A percentile compares a stretch with the other conserved stretches of the same genome.
phyloP scores from a whole-genome alignment of 2,797 vertebrate species.

The Centroberyx gerrardi region DNA sequence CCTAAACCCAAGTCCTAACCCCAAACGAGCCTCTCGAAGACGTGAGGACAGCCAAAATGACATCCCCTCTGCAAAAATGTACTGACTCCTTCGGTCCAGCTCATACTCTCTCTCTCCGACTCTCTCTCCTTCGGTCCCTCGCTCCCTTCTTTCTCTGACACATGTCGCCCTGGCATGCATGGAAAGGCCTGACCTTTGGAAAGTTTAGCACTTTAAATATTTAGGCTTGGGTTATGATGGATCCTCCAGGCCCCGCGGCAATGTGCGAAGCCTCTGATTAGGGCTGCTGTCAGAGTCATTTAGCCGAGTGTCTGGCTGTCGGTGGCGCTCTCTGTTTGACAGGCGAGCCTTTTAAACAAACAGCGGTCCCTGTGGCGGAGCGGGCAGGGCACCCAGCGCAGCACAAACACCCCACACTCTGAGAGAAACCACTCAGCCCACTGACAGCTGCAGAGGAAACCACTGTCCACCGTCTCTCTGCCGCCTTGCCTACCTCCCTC shows the following conservation, averaged over 20 bases:
- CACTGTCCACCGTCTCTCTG: constrained; percentile 65
- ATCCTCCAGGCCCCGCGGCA: constrained; percentile 86
- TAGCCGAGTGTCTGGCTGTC: constrained; percentile 83
- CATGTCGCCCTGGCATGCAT: constrained; percentile 82
- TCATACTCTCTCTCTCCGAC: constrained; percentile 36
- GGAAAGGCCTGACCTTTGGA: constrained; percentile 89
- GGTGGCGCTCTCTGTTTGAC: constrained; percentile 87
- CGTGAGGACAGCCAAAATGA: constrained; percentile 5
- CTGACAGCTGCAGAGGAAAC: constrained; percentile 82
- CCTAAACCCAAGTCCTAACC: constrained; percentile 19
- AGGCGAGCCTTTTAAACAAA: constrained; percentile 89
- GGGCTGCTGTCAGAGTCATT: constrained; percentile 85
- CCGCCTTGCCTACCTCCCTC: not conserved
- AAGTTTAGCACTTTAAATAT: constrained; percentile 92
- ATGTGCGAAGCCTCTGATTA: constrained; percentile 88
- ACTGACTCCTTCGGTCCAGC: constrained; percentile 36
- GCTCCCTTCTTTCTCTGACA: constrained; percentile 74
- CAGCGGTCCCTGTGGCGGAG: constrained; percentile 84
- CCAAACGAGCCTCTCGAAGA: constrained; percentile 38
- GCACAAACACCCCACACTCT: constrained; percentile 79
- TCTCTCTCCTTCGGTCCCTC: constrained; percentile 57
- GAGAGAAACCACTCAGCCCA: constrained; percentile 83
- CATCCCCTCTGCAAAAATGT: constrained; percentile 11
- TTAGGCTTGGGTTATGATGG: constrained; percentile 89
- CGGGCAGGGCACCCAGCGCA: constrained; percentile 76